Percentiles rank a stretch among this genome's conserved stretches.
Conservation (phyloP, 2,113 vertebrate genomes). For the Fregata magnificens region DNA sequence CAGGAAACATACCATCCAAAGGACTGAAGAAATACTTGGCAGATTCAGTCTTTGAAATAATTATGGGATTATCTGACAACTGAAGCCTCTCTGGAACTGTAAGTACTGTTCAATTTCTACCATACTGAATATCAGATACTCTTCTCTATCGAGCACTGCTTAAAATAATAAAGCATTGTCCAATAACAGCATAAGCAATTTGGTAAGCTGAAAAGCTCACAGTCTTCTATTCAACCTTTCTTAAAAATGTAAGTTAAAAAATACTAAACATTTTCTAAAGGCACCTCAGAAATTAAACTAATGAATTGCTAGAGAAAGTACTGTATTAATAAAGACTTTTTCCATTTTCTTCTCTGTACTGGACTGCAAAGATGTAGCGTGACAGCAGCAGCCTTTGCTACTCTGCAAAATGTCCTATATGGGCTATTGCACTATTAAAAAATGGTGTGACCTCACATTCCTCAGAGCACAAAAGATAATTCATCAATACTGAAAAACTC, state of each 20-base stretch:
- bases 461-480: slow-evolving; percentile 68
- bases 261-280: background rate
- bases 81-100: background rate
- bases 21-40: background rate
- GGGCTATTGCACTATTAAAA: slow-evolving; percentile 12
- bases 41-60: background rate
- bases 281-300: background rate
- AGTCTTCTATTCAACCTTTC: background rate
- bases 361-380: background rate
- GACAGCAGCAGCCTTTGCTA: slow-evolving; percentile 24
- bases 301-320: background rate
- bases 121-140: background rate
- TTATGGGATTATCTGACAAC: background rate
- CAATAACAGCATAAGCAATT: background rate
- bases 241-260: background rate
- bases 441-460: slow-evolving; percentile 64
- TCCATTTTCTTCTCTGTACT: background rate
- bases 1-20: background rate
- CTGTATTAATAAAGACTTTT: background rate
- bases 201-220: background rate
- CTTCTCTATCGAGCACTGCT: background rate
- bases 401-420: slow-evolving; percentile 20
- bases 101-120: background rate
- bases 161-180: background rate
- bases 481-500: slow-evolving; percentile 66